A percentile compares a stretch with the other conserved stretches of the same genome.
Evolutionary conservation across 1,140 invertebrate species (phyloP).

Genomic region (Listronotus oregonensis): DNA sequence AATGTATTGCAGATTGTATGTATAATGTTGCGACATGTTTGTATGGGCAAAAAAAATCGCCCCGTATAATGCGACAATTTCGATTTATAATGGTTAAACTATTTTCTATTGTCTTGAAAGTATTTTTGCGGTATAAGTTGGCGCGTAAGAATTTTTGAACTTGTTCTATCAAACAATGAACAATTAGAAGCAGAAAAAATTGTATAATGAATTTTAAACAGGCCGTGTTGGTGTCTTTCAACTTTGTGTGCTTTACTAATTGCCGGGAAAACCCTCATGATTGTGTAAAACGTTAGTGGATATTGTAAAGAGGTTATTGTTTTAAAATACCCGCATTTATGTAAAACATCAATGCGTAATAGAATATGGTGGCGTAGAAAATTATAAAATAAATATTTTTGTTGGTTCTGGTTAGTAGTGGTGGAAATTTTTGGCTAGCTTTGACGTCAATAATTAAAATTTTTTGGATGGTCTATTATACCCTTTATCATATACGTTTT

Average conservation of each 20-base stretch:
- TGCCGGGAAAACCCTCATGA: background rate
- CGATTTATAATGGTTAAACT: slow-evolving; percentile 31
- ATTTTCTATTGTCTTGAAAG: slow-evolving; percentile 27
- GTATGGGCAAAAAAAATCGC: slow-evolving; percentile 15
- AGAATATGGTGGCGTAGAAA: no score
- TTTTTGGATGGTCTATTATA: no score
- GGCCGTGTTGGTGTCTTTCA: slow-evolving; percentile 11
- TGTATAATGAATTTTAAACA: slow-evolving; percentile 22
- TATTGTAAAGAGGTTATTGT: background rate
- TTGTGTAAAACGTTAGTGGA: background rate
- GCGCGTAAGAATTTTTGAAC: slow-evolving; percentile 11
- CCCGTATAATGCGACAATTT: slow-evolving; percentile 30
- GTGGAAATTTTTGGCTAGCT: no score
- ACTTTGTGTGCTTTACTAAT: slow-evolving; percentile 8
- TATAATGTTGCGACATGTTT: slow-evolving; percentile 26
- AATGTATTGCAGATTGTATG: slow-evolving; percentile 33
- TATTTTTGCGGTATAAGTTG: slow-evolving; percentile 1
- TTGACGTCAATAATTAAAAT: no score
- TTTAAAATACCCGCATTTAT: no score
- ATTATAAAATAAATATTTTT: no score
- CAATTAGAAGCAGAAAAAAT: slow-evolving; percentile 15
- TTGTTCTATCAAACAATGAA: slow-evolving; percentile 25
- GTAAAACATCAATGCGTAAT: no score
- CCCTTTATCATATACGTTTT: no score
- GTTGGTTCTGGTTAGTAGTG: no score